These are phyloP conservation scores for Machimus atricapillus DNA, from an alignment of 2,888 invertebrate species.

Conservation along the genomic window DNA sequence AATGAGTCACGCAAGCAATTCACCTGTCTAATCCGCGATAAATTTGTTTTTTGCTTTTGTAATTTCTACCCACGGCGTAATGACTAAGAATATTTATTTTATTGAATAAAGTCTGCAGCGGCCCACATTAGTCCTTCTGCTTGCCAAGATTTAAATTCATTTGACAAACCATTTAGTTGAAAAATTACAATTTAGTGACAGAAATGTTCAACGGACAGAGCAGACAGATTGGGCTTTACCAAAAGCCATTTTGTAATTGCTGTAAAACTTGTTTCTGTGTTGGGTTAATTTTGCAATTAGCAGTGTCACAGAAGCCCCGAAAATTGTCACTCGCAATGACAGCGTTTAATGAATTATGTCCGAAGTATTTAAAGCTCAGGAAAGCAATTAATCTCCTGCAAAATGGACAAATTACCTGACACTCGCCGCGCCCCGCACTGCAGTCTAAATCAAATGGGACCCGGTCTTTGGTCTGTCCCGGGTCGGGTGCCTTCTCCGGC, in stretches of 20 bases:
- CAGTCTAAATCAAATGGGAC: neutral
- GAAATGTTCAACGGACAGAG: neutral
- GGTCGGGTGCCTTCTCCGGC: neutral
- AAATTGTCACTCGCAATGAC: neutral
- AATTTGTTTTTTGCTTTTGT: neutral
- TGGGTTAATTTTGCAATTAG: neutral
- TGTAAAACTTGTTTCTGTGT: neutral
- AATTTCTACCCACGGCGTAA: neutral
- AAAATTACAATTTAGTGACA: neutral
- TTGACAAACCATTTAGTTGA: neutral
- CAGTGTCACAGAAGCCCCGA: neutral
- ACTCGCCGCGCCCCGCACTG: neutral
- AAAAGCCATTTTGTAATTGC: neutral
- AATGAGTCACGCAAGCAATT: too few relatives aligned
- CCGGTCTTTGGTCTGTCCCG: neutral
- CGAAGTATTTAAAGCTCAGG: neutral
- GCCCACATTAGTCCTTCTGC: neutral
- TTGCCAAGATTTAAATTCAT: neutral
- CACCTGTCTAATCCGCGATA: too few relatives aligned
- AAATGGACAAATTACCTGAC: neutral
- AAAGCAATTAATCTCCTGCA: neutral
- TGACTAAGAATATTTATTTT: neutral
- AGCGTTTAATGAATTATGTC: neutral
- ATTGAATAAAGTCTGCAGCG: neutral
- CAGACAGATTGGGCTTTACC: neutral